Conservation (phyloP, 2,888 invertebrate species). For the Patella caerulea region DNA sequence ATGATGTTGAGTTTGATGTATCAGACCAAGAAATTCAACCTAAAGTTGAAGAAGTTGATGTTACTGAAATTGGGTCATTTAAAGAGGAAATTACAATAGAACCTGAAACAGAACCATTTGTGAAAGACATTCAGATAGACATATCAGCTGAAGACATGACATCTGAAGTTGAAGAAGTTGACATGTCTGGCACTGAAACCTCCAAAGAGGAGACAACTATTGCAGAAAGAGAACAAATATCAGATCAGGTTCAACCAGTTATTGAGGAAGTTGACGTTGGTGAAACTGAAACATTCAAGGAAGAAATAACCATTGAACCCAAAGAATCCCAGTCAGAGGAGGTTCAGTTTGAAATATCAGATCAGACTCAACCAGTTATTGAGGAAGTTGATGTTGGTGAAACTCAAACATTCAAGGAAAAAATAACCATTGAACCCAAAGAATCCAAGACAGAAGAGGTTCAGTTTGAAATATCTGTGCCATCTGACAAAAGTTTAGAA, state of each 20-base stretch:
- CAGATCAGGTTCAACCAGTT: constrained; percentile 14
- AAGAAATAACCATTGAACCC: constrained; percentile 16
- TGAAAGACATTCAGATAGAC: neutral
- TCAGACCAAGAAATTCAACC: neutral
- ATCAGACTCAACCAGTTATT: too few species aligned
- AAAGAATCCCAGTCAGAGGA: neutral
- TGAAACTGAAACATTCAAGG: constrained; percentile 18
- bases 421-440: too few species aligned
- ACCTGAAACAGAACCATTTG: neutral
- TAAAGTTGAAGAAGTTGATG: constrained; percentile 17
- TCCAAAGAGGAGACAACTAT: neutral
- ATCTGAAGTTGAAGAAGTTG: neutral
- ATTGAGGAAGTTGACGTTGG: constrained; percentile 17
- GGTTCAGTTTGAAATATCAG: neutral
- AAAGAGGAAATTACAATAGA: constrained; percentile 12
- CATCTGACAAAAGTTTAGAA: too few species aligned
- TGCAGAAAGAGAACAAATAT: neutral
- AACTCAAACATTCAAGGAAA: too few species aligned
- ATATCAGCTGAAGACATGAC: neutral
- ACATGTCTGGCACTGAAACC: neutral
- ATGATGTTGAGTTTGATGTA: neutral
- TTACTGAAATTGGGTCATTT: neutral
- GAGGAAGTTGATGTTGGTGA: too few species aligned
- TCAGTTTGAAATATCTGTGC: neutral
- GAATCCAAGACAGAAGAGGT: constrained; percentile 13